These are phyloP conservation scores for Epinotia demarniana DNA, from an alignment of 2,888 invertebrate genomes.

Conservation along the genomic window DNA sequence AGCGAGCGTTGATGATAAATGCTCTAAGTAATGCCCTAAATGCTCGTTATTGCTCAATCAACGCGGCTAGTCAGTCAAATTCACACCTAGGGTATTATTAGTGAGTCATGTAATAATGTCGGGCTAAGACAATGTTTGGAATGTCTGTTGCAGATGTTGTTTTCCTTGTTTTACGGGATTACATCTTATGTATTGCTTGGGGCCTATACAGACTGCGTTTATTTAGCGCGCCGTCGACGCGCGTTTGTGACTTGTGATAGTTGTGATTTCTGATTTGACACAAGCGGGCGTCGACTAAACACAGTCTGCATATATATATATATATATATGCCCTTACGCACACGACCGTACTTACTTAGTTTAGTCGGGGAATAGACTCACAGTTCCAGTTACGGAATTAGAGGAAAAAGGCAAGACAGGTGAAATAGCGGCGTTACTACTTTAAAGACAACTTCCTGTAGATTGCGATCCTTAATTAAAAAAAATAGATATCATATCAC, in stretches of 20 bases:
- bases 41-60: conserved; percentile 69
- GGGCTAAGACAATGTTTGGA: conserved; percentile 17
- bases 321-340: background rate
- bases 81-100: conserved; percentile 57
- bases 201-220: too few species aligned
- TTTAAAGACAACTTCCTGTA: conserved; percentile 15
- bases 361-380: background rate
- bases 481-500: conserved; percentile 6
- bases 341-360: background rate
- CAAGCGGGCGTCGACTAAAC: too few species aligned
- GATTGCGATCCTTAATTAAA: background rate
- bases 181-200: background rate
- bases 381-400: background rate
- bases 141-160: conserved; percentile 4
- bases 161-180: conserved; percentile 20
- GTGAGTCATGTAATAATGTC: conserved; percentile 54
- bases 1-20: conserved; percentile 54
- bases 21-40: conserved; percentile 63
- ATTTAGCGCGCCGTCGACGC: too few species aligned
- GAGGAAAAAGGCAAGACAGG: conserved; percentile 14
- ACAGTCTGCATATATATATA: too few species aligned
- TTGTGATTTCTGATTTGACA: too few species aligned
- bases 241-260: too few species aligned
- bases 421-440: background rate
- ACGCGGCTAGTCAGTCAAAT: conserved; percentile 63